Evolutionary conservation across 2,113 vertebrate genomes (phyloP).

Genomic region (Rafetus swinhoei): DNA sequence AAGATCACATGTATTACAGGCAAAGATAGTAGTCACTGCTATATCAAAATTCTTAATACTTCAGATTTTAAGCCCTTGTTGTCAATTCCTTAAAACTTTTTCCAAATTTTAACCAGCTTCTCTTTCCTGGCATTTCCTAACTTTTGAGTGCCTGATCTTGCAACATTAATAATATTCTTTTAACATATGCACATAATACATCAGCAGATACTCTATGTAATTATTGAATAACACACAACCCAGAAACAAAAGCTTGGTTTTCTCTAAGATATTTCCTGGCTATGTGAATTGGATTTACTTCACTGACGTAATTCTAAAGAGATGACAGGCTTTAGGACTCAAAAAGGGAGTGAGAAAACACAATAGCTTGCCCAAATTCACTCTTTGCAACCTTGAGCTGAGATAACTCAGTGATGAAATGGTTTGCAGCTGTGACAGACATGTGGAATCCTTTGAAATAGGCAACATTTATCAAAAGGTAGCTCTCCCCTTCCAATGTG

Average conservation of each 20-base stretch:
- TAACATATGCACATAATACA: background rate
- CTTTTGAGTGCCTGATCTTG: background rate
- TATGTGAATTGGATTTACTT: background rate
- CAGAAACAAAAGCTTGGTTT: background rate
- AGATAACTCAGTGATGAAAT: conserved; percentile 38
- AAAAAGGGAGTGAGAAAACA: background rate
- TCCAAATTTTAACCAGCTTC: background rate
- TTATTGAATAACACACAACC: background rate
- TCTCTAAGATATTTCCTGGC: background rate
- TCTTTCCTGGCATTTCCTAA: background rate
- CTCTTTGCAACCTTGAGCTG: background rate
- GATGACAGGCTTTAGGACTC: background rate
- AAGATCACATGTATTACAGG: background rate
- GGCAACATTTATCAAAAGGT: background rate
- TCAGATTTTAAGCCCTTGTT: background rate
- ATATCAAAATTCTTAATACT: background rate
- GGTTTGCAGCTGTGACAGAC: conserved; percentile 35
- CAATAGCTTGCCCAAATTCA: background rate
- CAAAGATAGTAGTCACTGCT: background rate
- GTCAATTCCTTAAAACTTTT: background rate
- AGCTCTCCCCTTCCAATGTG: background rate
- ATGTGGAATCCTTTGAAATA: conserved; percentile 40
- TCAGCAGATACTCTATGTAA: background rate
- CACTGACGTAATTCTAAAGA: background rate
- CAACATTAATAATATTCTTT: background rate